Evolutionary conservation across 2,797 vertebrate genomes (phyloP).

Genomic region (Megalops cyprinoides): DNA sequence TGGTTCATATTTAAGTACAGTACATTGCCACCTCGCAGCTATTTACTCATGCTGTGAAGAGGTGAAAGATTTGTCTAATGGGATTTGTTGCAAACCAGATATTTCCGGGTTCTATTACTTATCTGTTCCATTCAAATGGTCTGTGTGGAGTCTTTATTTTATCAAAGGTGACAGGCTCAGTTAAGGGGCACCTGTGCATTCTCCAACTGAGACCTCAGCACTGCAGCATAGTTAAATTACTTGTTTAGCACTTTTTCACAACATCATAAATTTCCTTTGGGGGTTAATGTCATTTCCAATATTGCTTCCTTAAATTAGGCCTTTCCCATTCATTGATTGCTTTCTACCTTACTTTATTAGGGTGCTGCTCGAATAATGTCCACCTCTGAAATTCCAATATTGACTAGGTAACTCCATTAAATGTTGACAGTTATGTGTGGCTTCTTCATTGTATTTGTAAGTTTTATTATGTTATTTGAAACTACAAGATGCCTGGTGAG

Average conservation of each 20-base stretch:
- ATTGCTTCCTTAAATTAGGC: constrained; percentile 59
- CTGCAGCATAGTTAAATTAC: constrained; percentile 15
- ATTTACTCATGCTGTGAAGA: too few species aligned
- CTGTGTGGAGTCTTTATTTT: neutral
- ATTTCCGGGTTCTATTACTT: neutral
- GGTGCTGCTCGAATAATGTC: constrained; percentile 56
- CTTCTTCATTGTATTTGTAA: constrained; percentile 54
- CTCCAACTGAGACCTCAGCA: neutral
- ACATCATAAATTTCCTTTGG: constrained; percentile 52
- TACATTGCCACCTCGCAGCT: neutral
- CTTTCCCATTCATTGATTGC: constrained; percentile 55
- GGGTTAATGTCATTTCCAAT: constrained; percentile 63
- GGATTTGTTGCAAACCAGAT: neutral
- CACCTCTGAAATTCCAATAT: constrained; percentile 69
- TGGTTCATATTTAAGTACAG: neutral
- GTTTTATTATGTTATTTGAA: constrained; percentile 55
- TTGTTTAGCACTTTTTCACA: neutral
- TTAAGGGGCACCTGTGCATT: neutral
- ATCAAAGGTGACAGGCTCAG: neutral
- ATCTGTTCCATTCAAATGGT: neutral
- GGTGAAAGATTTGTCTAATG: neutral
- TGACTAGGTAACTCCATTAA: constrained; percentile 55
- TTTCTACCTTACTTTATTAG: constrained; percentile 52
- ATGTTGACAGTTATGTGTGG: constrained; percentile 55
- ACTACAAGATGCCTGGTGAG: constrained; percentile 44